phyloP scores from a whole-genome alignment of 2,113 vertebrate genomes.

The Gymnorhina tibicen region DNA sequence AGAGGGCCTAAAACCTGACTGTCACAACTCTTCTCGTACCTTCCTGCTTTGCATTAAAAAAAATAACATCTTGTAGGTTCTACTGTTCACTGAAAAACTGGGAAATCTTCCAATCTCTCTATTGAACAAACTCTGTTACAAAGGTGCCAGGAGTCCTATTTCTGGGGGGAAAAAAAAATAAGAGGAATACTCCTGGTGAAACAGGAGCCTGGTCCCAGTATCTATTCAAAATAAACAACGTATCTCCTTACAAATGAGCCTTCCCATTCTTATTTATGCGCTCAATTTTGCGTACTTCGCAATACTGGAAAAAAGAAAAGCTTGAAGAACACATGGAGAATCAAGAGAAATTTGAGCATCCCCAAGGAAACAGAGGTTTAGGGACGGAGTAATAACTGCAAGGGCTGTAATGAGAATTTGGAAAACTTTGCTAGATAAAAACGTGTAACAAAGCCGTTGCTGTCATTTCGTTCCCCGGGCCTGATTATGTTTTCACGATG shows the following conservation, averaged over 20 bases:
- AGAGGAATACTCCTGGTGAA: not conserved
- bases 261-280: conserved; percentile 28
- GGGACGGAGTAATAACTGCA: conserved; percentile 6
- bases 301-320: not conserved
- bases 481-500: not conserved
- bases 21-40: not conserved
- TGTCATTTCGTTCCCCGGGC: conserved; percentile 17
- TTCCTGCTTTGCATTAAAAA: not conserved
- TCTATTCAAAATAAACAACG: conserved; percentile 42
- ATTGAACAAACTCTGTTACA: not conserved
- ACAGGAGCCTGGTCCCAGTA: conserved; percentile 4
- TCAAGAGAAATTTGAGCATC: conserved; percentile 46
- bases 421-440: conserved; percentile 42
- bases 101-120: conserved; percentile 36
- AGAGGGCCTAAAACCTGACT: not conserved
- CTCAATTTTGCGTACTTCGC: not conserved
- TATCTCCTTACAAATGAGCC: conserved; percentile 38
- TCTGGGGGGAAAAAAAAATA: fast-evolving
- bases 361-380: conserved; percentile 26
- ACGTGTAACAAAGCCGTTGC: not conserved
- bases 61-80: not conserved
- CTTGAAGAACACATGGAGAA: conserved; percentile 14
- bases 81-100: not conserved
- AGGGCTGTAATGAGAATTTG: conserved; percentile 15
- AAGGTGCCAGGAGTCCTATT: conserved; percentile 15